Evolutionary conservation across 2,888 invertebrate species (phyloP).

Genomic region (Caenorhabditis becei): DNA sequence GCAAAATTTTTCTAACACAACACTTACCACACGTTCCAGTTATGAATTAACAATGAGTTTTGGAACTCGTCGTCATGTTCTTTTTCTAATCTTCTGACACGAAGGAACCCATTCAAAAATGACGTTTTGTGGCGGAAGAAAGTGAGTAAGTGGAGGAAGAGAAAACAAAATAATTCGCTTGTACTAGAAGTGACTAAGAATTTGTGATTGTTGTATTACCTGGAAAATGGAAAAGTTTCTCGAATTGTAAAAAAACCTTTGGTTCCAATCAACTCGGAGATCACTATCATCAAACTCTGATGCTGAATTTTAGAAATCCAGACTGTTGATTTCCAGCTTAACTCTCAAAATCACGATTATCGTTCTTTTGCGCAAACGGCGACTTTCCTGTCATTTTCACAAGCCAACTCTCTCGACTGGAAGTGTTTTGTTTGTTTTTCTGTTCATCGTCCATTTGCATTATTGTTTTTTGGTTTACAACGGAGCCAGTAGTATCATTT

Average conservation of each 20-base stretch:
- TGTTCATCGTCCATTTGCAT: background rate
- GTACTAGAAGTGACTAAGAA: conserved; percentile 17
- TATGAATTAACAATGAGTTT: conserved; percentile 10
- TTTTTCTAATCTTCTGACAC: background rate
- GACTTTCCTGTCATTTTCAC: conserved; percentile 10
- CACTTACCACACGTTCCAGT: background rate
- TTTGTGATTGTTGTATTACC: background rate
- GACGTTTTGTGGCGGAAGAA: background rate
- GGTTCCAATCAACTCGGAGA: background rate
- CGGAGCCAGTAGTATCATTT: background rate
- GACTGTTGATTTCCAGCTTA: background rate
- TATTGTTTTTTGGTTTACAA: background rate
- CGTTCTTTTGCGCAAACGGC: conserved; percentile 2
- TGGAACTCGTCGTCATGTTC: conserved; percentile 7
- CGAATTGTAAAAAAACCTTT: too few relatives aligned
- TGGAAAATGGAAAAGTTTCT: background rate
- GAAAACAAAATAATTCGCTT: conserved; percentile 9
- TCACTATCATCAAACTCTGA: too few relatives aligned
- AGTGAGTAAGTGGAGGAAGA: background rate
- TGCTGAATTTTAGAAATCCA: background rate
- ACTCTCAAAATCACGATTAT: background rate
- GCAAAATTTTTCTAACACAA: background rate
- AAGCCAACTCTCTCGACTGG: background rate
- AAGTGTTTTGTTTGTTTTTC: conserved; percentile 3
- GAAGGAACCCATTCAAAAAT: background rate